Percentiles rank a stretch among this genome's conserved stretches.
Conservation (phyloP, 2,113 vertebrate species). For the Equus przewalskii region DNA sequence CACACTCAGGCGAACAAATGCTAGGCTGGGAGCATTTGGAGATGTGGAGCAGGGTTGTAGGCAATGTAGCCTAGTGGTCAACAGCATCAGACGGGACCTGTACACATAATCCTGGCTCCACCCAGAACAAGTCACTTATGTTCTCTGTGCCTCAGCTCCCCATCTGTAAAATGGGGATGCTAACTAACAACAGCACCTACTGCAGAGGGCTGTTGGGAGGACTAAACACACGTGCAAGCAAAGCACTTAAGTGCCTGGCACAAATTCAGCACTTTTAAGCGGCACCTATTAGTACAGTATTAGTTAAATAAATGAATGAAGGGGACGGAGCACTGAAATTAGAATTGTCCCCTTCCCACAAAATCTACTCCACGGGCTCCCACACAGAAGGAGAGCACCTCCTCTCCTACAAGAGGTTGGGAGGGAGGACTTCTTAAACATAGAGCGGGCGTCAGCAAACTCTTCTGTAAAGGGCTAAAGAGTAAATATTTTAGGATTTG, state of each 20-base stretch:
- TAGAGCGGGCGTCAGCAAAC: neutral
- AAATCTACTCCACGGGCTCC: neutral
- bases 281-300: neutral
- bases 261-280: neutral
- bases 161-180: neutral
- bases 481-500: neutral
- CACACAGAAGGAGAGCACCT: neutral
- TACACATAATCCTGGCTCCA: neutral
- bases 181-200: neutral
- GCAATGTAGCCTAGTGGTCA: neutral
- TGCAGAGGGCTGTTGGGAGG: neutral
- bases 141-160: neutral
- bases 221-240: neutral
- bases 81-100: neutral
- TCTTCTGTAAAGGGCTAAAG: neutral
- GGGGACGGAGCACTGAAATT: neutral
- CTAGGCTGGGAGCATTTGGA: neutral
- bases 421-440: neutral
- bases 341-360: neutral
- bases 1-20: fast-evolving
- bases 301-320: neutral
- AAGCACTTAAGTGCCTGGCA: neutral
- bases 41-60: neutral
- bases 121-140: neutral
- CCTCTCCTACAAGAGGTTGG: neutral